These are phyloP conservation scores for Callimico goeldii DNA, from an alignment of 2,797 vertebrate genomes.

Conservation along the genomic window DNA sequence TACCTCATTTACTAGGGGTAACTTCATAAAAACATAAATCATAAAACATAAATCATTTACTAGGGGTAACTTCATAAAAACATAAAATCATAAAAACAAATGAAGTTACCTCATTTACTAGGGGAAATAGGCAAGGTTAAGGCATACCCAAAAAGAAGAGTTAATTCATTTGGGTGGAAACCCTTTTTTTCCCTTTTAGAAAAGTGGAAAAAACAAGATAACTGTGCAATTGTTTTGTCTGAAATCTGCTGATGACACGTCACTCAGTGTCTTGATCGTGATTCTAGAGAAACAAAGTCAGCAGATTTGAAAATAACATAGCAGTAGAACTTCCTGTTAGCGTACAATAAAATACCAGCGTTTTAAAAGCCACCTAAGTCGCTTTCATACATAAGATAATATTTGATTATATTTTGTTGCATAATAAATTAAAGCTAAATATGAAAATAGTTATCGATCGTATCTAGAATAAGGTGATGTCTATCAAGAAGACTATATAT, in stretches of 20 bases:
- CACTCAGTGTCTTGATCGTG: neutral
- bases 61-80: too few relatives aligned
- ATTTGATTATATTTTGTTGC: neutral
- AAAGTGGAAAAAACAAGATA: neutral
- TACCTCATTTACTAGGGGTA: too few relatives aligned
- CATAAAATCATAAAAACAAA: neutral
- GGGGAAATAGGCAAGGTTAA: conserved; percentile 1
- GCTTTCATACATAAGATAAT: neutral
- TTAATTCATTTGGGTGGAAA: neutral
- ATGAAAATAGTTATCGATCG: neutral
- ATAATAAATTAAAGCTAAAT: neutral
- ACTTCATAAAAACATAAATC: too few relatives aligned
- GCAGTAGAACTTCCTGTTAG: conserved; percentile 7
- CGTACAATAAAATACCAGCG: neutral
- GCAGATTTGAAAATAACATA: neutral
- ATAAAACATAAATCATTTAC: too few relatives aligned
- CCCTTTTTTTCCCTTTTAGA: neutral
- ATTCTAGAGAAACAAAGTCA: neutral
- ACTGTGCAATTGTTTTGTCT: neutral
- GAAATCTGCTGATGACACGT: neutral
- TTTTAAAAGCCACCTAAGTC: neutral
- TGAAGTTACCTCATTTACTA: neutral
- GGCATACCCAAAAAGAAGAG: neutral
- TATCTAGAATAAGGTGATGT: neutral
- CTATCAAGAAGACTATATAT: neutral